These are phyloP conservation scores for Panurus biarmicus DNA, from an alignment of 2,113 vertebrate species.

Conservation along the genomic window DNA sequence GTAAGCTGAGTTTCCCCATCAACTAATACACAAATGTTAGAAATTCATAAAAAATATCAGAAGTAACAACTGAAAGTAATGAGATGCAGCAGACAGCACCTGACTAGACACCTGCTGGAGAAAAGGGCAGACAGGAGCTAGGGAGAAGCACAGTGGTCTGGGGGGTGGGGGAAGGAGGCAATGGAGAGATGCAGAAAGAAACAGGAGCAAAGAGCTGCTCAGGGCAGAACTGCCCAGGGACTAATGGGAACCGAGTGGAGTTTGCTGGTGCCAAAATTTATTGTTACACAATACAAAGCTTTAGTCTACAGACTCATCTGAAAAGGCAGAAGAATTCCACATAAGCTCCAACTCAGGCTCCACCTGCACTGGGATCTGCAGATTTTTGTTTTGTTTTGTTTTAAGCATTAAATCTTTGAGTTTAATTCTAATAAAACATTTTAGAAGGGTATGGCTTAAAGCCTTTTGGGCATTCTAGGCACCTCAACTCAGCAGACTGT, in stretches of 20 bases:
- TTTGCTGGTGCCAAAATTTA: not conserved
- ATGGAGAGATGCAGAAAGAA: not conserved
- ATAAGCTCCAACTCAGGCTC: not conserved
- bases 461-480: not conserved
- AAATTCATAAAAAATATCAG: not conserved
- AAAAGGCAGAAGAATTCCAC: not conserved
- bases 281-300: not conserved
- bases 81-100: not conserved
- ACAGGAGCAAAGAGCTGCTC: not conserved
- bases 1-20: not conserved
- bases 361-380: not conserved
- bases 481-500: not conserved
- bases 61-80: not conserved
- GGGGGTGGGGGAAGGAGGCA: not conserved
- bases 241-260: not conserved
- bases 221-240: not conserved
- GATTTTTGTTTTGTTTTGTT: not conserved
- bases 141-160: not conserved
- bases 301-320: not conserved
- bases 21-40: not conserved
- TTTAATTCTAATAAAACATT: not conserved
- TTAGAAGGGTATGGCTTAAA: not conserved
- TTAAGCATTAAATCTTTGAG: not conserved
- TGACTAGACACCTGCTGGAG: not conserved
- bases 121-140: not conserved